phyloP scores from a whole-genome alignment of 2,888 invertebrate species.

The Quadroppia sp. region DNA sequence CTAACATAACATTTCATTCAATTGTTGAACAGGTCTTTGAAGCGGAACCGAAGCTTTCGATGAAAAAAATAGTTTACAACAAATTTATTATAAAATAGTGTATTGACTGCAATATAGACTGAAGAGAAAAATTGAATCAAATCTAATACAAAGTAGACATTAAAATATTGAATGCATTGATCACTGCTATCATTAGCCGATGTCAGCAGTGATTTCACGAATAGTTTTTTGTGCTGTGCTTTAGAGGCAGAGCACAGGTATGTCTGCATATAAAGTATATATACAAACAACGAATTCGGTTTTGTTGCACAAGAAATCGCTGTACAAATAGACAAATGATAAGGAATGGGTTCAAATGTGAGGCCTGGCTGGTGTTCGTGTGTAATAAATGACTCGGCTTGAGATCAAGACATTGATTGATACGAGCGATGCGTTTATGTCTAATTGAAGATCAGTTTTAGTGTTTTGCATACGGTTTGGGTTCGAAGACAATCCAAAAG shows the following conservation, averaged over 20 bases:
- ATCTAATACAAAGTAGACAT: constrained; percentile 22
- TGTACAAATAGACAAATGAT: constrained; percentile 17
- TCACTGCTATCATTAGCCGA: constrained; percentile 30
- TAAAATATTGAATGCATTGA: constrained; percentile 14
- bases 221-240: neutral
- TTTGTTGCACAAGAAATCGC: neutral
- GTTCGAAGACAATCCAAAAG: constrained; percentile 6
- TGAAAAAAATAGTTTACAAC: neutral
- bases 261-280: neutral
- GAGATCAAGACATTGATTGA: constrained; percentile 29
- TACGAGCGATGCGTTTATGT: constrained; percentile 13
- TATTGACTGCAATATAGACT: neutral
- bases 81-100: neutral
- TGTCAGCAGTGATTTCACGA: constrained; percentile 29
- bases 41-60: neutral
- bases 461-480: constrained; percentile 26
- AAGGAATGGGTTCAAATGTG: neutral
- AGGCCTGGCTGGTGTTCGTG: constrained; percentile 25
- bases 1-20: neutral
- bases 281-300: neutral
- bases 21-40: neutral
- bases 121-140: constrained; percentile 2
- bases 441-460: constrained; percentile 29
- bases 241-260: neutral
- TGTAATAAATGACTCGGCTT: constrained; percentile 32